Percentiles rank a stretch among this genome's conserved stretches.
These are phyloP conservation scores for Myotis vivesi DNA, from an alignment of 2,797 vertebrate genomes.

Conservation along the genomic window DNA sequence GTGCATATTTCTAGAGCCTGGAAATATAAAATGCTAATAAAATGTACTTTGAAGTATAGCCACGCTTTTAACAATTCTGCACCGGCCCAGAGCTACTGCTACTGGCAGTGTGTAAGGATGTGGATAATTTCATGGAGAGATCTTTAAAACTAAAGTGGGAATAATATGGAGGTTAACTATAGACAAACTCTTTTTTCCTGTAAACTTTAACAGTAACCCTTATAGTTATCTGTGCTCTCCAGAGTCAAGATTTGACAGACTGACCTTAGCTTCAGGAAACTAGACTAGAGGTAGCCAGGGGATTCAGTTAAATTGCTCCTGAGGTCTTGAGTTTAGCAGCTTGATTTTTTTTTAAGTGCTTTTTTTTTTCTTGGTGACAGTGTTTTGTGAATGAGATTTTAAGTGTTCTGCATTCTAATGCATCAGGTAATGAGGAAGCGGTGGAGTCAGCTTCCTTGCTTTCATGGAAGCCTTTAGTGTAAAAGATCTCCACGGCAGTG, in stretches of 20 bases:
- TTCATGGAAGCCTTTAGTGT: neutral
- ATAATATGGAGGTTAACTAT: neutral
- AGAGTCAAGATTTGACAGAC: neutral
- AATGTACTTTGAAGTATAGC: neutral
- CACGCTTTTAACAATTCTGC: neutral
- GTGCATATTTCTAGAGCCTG: neutral
- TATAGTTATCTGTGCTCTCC: neutral
- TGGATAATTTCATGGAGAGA: neutral
- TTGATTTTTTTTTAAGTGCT: neutral
- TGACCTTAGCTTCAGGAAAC: neutral
- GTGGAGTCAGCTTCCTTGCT: neutral
- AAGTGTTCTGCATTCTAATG: neutral
- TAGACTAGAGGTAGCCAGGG: neutral
- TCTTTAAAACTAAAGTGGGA: conserved; percentile 22
- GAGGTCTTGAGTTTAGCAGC: neutral
- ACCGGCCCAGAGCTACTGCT: neutral
- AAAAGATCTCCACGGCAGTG: neutral
- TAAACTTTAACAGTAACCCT: neutral
- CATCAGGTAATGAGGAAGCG: neutral
- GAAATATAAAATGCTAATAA: neutral
- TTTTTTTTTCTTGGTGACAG: neutral
- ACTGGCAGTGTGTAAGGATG: neutral
- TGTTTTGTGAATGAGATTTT: neutral
- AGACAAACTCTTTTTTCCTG: neutral
- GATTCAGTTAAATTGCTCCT: neutral